Evolutionary conservation across 2,113 vertebrate species (phyloP).

Genomic region (Nothobranchius kuhntae): DNA sequence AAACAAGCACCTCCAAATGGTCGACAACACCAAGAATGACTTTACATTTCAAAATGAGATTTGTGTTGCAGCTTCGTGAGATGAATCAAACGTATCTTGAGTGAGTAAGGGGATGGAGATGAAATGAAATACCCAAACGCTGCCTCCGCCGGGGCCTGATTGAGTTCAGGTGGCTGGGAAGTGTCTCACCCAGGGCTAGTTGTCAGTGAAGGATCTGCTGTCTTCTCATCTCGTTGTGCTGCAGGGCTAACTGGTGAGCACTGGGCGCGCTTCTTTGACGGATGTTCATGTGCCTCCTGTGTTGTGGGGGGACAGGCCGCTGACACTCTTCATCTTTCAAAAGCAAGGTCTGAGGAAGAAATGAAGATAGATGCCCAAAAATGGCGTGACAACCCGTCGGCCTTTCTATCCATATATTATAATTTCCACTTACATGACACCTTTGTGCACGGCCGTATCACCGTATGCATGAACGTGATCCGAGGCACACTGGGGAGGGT

Average conservation of each 20-base stretch:
- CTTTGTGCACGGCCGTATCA: conserved; percentile 42
- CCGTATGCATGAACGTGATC: conserved; percentile 65
- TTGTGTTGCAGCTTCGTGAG: conserved; percentile 31
- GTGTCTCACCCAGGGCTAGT: conserved; percentile 77
- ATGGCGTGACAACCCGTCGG: conserved; percentile 48
- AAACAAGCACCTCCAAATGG: conserved; percentile 11
- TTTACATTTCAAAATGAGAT: conserved; percentile 43
- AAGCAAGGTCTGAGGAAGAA: conserved; percentile 75
- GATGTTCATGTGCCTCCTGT: conserved; percentile 67
- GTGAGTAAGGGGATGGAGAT: conserved; percentile 62
- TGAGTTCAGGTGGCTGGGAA: conserved; percentile 76
- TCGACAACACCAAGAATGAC: conserved; percentile 17
- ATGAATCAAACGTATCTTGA: conserved; percentile 64
- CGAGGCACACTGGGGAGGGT: conserved; percentile 30
- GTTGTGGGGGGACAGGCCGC: conserved; percentile 69
- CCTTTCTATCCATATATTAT: conserved; percentile 75
- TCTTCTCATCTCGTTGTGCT: conserved; percentile 60
- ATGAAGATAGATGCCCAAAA: conserved; percentile 82
- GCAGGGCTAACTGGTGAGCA: conserved; percentile 62
- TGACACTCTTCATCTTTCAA: conserved; percentile 82
- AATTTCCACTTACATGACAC: conserved; percentile 75
- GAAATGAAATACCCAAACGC: conserved; percentile 69
- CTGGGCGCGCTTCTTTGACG: conserved; percentile 65
- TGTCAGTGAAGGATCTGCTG: conserved; percentile 77
- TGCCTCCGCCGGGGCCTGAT: conserved; percentile 68